Conservation (phyloP, 2,888 invertebrate species). For the Epirrhoe alternata region DNA sequence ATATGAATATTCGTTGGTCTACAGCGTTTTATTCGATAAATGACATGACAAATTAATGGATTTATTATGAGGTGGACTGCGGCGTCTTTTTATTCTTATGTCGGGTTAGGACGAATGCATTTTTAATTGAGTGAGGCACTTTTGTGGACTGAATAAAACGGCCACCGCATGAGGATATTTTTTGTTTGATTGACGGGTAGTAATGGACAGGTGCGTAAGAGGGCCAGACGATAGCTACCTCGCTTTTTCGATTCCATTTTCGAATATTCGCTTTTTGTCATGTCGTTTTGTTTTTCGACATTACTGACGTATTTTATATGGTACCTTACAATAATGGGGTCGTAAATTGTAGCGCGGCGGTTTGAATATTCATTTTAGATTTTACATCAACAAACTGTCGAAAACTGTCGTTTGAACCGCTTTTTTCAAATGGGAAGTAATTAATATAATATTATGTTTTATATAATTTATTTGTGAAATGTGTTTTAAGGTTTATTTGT, state of each 20-base stretch:
- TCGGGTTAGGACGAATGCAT: conserved; percentile 83
- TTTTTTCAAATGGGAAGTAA: not conserved
- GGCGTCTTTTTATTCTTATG: conserved; percentile 73
- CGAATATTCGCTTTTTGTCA: conserved; percentile 69
- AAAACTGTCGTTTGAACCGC: conserved; percentile 23
- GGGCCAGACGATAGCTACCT: conserved; percentile 76
- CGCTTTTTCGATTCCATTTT: conserved; percentile 73
- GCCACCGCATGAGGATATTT: conserved; percentile 81
- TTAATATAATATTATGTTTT: not conserved
- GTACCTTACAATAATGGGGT: conserved; percentile 59
- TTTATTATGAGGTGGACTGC: conserved; percentile 82
- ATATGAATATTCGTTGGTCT: conserved; percentile 29
- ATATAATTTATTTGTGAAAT: not conserved
- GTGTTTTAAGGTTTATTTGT: too few relatives aligned
- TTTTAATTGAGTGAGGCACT: conserved; percentile 85
- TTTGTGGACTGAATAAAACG: conserved; percentile 83
- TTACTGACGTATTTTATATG: conserved; percentile 64
- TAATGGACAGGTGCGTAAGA: conserved; percentile 84
- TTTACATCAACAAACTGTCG: conserved; percentile 28
- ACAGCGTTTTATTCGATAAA: conserved; percentile 65
- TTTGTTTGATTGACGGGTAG: conserved; percentile 84
- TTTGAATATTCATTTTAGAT: conserved; percentile 39
- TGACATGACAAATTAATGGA: conserved; percentile 86
- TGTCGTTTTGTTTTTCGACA: conserved; percentile 67
- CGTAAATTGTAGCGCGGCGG: conserved; percentile 53